A percentile compares a stretch with the other conserved stretches of the same genome.
Conservation (phyloP, 2,113 vertebrate species). For the Progne subis region DNA sequence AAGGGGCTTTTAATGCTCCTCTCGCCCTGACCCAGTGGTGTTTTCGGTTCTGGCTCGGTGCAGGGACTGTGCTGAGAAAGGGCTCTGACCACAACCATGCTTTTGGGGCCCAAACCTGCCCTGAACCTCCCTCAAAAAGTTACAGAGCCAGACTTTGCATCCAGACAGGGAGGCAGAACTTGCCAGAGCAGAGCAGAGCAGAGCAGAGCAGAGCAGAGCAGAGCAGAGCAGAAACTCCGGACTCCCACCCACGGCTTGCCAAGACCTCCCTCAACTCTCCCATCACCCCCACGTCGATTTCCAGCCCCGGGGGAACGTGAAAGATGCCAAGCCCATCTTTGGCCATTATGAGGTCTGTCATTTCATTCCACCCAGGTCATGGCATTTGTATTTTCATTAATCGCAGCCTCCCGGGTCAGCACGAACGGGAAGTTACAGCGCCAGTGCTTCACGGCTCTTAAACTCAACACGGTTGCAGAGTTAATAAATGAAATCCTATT, state of each 20-base stretch:
- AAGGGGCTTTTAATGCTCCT: not conserved
- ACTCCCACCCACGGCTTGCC: not conserved
- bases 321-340: not conserved
- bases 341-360: not conserved
- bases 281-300: rapidly evolving
- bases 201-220: no score
- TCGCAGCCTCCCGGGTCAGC: not conserved
- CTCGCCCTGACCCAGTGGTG: rapidly evolving
- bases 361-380: not conserved
- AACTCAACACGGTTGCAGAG: not conserved
- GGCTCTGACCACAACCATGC: rapidly evolving
- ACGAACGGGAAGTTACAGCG: rapidly evolving
- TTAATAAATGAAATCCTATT: not conserved
- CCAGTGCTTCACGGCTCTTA: not conserved
- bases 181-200: not conserved
- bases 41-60: rapidly evolving
- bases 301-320: not conserved
- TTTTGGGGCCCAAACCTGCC: not conserved
- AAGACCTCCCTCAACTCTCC: not conserved
- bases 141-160: not conserved
- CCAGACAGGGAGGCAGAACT: not conserved
- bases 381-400: not conserved
- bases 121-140: rapidly evolving
- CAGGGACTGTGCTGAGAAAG: not conserved
- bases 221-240: rapidly evolving